These are phyloP conservation scores for Isaurus tuberculatus DNA, from an alignment of 92 coral and sea anemone species.

Conservation along the genomic window DNA sequence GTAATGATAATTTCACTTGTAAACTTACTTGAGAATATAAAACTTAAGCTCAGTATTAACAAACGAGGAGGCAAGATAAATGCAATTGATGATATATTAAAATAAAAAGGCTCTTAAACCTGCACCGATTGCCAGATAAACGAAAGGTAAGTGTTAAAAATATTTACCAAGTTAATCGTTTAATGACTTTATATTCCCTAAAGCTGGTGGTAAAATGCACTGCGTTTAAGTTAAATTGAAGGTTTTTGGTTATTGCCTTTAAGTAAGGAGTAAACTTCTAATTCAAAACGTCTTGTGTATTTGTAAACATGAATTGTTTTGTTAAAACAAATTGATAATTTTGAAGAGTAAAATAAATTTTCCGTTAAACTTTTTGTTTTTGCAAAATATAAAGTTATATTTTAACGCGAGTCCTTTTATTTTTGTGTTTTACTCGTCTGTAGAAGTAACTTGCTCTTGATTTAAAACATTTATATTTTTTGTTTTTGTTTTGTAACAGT, in stretches of 20 bases:
- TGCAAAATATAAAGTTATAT: background rate
- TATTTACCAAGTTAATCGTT: background rate
- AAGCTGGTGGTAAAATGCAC: background rate
- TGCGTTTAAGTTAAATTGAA: background rate
- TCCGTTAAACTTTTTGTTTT: background rate
- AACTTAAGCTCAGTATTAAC: background rate
- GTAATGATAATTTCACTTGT: background rate
- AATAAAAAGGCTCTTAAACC: background rate
- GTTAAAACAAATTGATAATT: background rate
- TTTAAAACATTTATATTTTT: background rate
- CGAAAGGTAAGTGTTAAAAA: conserved; percentile 25
- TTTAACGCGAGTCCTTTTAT: background rate
- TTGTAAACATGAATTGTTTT: background rate
- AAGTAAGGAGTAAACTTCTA: background rate
- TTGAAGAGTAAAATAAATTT: background rate
- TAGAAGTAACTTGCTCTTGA: background rate
- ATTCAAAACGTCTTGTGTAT: background rate
- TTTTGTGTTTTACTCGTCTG: background rate
- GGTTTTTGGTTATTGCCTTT: background rate
- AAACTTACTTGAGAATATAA: background rate
- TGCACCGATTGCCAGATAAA: background rate
- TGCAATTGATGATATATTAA: conserved; percentile 3
- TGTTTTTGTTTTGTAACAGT: background rate
- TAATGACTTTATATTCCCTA: background rate
- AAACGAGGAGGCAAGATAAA: background rate